Evolutionary conservation across 2,888 invertebrate genomes (phyloP).

Genomic region (Rhagophthalmus giganteus): DNA sequence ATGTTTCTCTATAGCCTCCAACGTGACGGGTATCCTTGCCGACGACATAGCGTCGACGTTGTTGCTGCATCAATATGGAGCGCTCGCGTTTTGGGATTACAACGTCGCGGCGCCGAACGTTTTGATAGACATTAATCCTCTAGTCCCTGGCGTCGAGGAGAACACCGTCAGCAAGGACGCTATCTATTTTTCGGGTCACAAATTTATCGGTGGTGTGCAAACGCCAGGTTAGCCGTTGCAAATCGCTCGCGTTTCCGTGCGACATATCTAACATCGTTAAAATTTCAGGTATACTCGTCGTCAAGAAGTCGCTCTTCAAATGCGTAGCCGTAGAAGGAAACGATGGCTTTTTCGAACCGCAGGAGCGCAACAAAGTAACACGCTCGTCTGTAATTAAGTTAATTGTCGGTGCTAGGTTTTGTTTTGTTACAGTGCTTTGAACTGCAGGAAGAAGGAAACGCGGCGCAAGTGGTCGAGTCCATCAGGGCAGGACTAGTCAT

Average conservation of each 20-base stretch:
- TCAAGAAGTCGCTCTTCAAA: conserved; percentile 63
- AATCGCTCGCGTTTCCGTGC: too few relatives aligned
- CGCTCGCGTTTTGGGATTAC: conserved; percentile 88
- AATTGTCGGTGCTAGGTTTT: too few relatives aligned
- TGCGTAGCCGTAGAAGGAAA: conserved; percentile 52
- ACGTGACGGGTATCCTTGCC: conserved; percentile 84
- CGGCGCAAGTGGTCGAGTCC: conserved; percentile 77
- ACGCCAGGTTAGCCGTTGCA: conserved; percentile 81
- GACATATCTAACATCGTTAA: too few relatives aligned
- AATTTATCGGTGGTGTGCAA: conserved; percentile 88
- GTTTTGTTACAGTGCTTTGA: conserved; percentile 59
- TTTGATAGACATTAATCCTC: conserved; percentile 83
- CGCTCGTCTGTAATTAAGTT: background rate
- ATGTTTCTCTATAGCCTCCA: conserved; percentile 84
- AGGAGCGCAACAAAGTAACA: conserved; percentile 50
- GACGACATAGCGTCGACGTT: conserved; percentile 82
- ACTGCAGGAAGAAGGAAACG: conserved; percentile 73
- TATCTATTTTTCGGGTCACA: conserved; percentile 86
- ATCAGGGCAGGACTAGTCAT: conserved; percentile 84
- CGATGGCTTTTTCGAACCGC: conserved; percentile 52
- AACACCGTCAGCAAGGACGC: conserved; percentile 82
- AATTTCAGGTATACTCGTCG: conserved; percentile 62
- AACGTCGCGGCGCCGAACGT: conserved; percentile 82
- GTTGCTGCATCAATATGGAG: conserved; percentile 79
- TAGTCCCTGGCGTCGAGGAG: conserved; percentile 69